Evolutionary conservation across 2,797 vertebrate genomes (phyloP), one percentile per base, ranked within the genome.

Genomic region (Carduelis carduelis): DNA sequence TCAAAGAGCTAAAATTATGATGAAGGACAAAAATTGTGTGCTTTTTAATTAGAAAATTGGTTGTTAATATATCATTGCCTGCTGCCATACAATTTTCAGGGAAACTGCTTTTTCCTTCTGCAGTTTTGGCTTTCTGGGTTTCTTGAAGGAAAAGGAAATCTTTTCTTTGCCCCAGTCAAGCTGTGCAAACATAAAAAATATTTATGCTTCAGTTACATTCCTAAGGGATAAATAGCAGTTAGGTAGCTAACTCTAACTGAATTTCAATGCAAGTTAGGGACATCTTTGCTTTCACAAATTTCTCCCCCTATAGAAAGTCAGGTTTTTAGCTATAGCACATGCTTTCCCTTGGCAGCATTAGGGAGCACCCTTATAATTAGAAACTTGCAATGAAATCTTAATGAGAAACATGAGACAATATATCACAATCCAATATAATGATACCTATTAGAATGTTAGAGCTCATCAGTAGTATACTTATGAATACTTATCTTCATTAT

Each of bases 371-470:
- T 88, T 95, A 95, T 96, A 97, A 97, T 96, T 94, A 95, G 94
- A 95, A 95, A 92, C 52, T 76, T 65, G 43, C 49, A 96, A 90
- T 97, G 83, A 94, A 96, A 96, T 86, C 32, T 92, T 96, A 96
- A 96, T 96, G 83, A 96, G 96, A 96, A 94, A 94, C 93, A 56
- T 72, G 94, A 95, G 74, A 95, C 84, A 91, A 96, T 97, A 94
- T 70, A 96, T 96, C 95, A 96, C 92, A 94, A 94, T 96, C 91
- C 92, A 90, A 90, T 94, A 56, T 95, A 95, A 96, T 91, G 91
- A 94, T 93, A 95, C 66, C 92, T 95, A 95, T 97, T 96, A 95
- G 79, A 89, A 81, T 81, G 64, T 92, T 94, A 87, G 71, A 95
- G 74, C 88, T 95, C 91, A 96, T 96, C 92, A 95, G 90, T 80